Evolutionary conservation across 92 coral and sea anemone genomes (phyloP).

Genomic region (Palythoa caribaeorum): DNA sequence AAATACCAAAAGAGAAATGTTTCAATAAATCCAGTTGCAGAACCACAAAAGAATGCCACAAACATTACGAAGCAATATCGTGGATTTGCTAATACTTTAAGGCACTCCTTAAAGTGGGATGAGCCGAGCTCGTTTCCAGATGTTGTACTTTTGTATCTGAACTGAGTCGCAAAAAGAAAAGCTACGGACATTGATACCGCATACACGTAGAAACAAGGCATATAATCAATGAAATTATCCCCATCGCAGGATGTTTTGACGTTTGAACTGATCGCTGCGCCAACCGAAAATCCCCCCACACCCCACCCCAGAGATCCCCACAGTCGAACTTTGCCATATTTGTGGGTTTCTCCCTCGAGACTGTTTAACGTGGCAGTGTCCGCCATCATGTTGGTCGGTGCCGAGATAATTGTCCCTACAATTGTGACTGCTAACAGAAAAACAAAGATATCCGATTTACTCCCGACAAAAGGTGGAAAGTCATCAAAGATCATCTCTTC

Average conservation of each 20-base stretch:
- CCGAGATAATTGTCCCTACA: constrained; percentile 87
- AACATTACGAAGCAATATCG: constrained; percentile 88
- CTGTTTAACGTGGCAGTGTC: constrained; percentile 92
- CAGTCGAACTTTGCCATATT: constrained; percentile 88
- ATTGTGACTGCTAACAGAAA: constrained; percentile 84
- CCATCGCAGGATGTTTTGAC: constrained; percentile 75
- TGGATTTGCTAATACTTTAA: constrained; percentile 74
- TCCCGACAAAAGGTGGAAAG: constrained; percentile 46
- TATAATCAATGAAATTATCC: constrained; percentile 77
- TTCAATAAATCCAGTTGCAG: constrained; percentile 98
- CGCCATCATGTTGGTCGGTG: constrained; percentile 92
- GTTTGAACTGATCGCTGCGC: constrained; percentile 90
- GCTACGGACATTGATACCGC: constrained; percentile 85
- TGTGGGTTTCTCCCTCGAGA: constrained; percentile 86
- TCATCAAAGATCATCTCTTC: constrained; percentile 46
- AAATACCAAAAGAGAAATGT: constrained; percentile 96
- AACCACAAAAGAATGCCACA: constrained; percentile 94
- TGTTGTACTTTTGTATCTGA: constrained; percentile 63
- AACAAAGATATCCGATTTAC: constrained; percentile 73
- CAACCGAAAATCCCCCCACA: constrained; percentile 92
- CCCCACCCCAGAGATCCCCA: constrained; percentile 99
- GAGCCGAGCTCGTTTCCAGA: constrained; percentile 15
- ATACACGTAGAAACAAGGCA: constrained; percentile 88
- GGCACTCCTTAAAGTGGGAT: constrained; percentile 61
- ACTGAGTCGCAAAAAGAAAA: constrained; percentile 82